Evolutionary conservation across 2,113 vertebrate genomes (phyloP).

Genomic region (Donacobius atricapilla): DNA sequence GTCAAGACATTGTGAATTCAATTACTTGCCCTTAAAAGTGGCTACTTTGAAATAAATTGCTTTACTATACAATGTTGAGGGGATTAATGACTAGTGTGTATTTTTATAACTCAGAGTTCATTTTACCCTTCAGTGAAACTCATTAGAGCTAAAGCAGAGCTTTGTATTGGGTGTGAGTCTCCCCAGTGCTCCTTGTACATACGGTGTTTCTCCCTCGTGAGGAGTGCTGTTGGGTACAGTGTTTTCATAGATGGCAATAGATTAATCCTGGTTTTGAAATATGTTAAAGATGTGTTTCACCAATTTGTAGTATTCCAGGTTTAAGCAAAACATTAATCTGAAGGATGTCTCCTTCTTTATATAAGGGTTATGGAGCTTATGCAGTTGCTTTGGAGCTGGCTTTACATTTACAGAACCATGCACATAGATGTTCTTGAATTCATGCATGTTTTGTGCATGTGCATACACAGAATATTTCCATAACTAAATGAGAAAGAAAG

Average conservation of each 20-base stretch:
- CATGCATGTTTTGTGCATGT: rapidly evolving
- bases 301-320: background rate
- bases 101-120: background rate
- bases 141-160: background rate
- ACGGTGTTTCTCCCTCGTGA: background rate
- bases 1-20: background rate
- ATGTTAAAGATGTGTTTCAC: rapidly evolving
- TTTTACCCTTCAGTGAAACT: background rate
- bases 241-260: background rate
- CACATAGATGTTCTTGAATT: background rate
- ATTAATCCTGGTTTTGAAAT: background rate
- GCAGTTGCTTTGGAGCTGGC: background rate
- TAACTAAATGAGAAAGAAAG: background rate
- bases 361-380: background rate
- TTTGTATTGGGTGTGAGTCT: background rate
- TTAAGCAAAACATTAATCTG: background rate
- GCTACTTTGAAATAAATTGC: background rate
- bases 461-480: background rate
- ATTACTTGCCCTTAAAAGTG: background rate
- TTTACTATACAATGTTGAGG: background rate
- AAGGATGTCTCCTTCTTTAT: background rate
- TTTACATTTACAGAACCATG: background rate
- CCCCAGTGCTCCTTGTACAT: background rate
- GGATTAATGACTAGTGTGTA: background rate
- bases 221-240: background rate